These are phyloP conservation scores for Liposcelis brunnea DNA, from an alignment of 2,888 invertebrate species.

Conservation along the genomic window DNA sequence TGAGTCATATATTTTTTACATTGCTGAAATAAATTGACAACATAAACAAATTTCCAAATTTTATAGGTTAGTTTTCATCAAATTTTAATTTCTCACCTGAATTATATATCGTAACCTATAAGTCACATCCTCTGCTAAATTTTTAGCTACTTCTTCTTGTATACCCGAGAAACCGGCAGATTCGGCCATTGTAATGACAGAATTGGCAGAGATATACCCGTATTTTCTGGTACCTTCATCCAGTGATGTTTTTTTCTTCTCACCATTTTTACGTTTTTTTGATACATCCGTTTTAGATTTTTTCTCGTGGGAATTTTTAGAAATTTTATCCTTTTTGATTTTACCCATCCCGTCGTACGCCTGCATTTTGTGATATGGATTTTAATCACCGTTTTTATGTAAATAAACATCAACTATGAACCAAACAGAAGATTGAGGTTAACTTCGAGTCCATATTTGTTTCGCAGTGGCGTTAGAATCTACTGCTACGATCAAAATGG, in stretches of 20 bases:
- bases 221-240: background rate
- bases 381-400: background rate
- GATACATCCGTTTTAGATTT: background rate
- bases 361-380: background rate
- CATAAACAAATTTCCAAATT: no score
- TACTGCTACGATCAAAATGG: no score
- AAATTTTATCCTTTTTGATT: background rate
- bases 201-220: background rate
- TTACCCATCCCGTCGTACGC: background rate
- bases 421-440: no score
- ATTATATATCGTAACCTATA: background rate
- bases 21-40: background rate
- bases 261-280: background rate
- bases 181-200: background rate
- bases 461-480: no score
- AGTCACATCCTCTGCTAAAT: background rate
- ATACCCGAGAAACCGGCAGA: background rate
- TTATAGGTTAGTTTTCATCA: no score
- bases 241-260: background rate
- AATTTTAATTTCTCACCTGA: background rate
- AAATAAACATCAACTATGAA: no score
- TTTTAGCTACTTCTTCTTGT: background rate
- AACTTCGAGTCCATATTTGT: no score
- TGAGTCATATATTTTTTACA: constrained; percentile 4
- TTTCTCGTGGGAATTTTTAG: background rate